Conservation (phyloP, 2,888 invertebrate species). For the Ephialtes manifestator region DNA sequence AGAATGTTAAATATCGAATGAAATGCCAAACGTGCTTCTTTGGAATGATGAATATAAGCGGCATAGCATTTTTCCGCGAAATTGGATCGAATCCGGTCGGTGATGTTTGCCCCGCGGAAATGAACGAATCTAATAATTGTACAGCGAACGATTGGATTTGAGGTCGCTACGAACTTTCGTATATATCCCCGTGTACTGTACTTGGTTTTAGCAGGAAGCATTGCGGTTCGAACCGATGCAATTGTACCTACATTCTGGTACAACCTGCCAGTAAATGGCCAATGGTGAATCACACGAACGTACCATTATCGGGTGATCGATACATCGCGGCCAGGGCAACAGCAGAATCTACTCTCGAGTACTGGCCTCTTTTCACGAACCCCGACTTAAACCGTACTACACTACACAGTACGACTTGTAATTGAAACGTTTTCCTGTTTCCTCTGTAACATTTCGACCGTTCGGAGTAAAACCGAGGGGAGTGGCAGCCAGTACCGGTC, state of each 20-base stretch:
- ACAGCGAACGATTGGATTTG: constrained; percentile 58
- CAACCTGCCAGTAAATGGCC: constrained; percentile 38
- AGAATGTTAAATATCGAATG: background rate
- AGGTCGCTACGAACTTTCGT: constrained; percentile 45
- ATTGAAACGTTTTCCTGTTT: constrained; percentile 51
- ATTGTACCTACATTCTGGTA: constrained; percentile 18
- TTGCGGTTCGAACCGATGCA: constrained; percentile 27
- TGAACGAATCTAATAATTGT: constrained; percentile 54
- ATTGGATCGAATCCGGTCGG: constrained; percentile 37
- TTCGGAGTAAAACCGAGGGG: constrained; percentile 26
- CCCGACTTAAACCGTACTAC: constrained; percentile 47
- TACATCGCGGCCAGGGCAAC: constrained; percentile 40
- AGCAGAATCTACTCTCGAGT: constrained; percentile 38
- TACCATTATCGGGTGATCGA: constrained; percentile 62
- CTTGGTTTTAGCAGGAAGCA: constrained; percentile 39
- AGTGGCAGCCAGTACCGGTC: constrained; percentile 13
- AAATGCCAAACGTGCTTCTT: background rate
- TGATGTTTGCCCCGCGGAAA: constrained; percentile 33
- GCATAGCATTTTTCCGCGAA: background rate
- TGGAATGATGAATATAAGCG: background rate
- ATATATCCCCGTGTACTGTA: constrained; percentile 15
- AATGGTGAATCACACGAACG: constrained; percentile 59
- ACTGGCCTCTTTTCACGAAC: constrained; percentile 31
- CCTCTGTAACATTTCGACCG: constrained; percentile 32
- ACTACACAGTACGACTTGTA: constrained; percentile 44